Evolutionary conservation across 2,888 invertebrate species (phyloP).

Genomic region (Prosopocoilus inquinatus): DNA sequence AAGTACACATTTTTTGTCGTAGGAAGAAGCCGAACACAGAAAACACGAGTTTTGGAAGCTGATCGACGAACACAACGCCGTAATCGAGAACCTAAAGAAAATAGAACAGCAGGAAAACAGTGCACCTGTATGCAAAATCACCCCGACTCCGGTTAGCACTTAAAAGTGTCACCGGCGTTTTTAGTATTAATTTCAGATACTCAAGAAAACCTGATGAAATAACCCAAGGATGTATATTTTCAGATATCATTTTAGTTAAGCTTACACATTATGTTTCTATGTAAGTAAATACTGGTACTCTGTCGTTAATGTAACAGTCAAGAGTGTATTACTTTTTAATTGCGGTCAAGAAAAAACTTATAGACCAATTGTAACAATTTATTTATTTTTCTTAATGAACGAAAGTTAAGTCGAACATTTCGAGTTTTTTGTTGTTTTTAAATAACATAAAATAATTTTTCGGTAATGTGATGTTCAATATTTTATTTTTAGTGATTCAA

Average conservation of each 20-base stretch:
- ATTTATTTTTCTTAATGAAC: background rate
- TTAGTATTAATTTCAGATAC: background rate
- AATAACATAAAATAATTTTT: no score
- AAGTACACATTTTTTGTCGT: slow-evolving; percentile 22
- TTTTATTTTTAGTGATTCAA: no score
- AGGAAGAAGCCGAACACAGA: slow-evolving; percentile 45
- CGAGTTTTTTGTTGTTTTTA: no score
- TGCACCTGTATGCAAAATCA: slow-evolving; percentile 26
- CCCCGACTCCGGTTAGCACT: slow-evolving; percentile 31
- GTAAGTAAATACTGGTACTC: background rate
- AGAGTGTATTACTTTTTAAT: background rate
- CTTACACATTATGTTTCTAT: background rate
- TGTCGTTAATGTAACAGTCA: background rate
- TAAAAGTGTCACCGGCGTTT: slow-evolving; percentile 11
- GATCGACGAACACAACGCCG: slow-evolving; percentile 45
- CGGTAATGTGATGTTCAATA: no score
- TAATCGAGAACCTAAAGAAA: slow-evolving; percentile 45
- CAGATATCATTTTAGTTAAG: background rate
- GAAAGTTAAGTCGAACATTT: no score
- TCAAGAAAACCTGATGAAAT: background rate
- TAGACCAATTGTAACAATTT: background rate
- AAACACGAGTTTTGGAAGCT: slow-evolving; percentile 46
- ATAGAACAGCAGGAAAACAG: slow-evolving; percentile 40
- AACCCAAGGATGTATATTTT: background rate
- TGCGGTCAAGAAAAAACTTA: background rate